Base-by-base conservation (phyloP, 2,113 vertebrate genomes). In the Heliornis fulica region DNA sequence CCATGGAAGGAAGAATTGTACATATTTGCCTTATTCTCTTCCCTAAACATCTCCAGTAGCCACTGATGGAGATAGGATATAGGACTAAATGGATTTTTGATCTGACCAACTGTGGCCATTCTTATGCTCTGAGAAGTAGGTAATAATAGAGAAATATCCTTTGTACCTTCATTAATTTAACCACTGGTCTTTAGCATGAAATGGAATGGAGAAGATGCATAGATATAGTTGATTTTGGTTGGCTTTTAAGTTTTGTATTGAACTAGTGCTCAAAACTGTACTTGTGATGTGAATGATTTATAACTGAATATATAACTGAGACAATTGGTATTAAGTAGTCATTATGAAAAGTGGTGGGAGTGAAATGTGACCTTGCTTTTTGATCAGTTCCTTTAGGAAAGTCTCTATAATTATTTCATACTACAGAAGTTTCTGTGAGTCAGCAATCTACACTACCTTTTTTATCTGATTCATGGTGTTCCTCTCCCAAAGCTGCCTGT, bases 211-310 rank as follows among this genome's bases (percentile, higher is more conserved):
- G 48, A 61, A 71, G 54, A 87, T 93, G 10, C 88, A 86, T 81
- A 90, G 45, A 80, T 80, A 34, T 2, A 63, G 83, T 60, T 90
- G 85, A 54, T 83, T 92, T 88, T 81, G 85, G 36, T 28, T 94
- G 51, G 71, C 60, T 86, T 93, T 88, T 88, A 95, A 66, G 85
- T 83, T 96, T 63, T 25, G 15, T 80, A 41, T 91, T 90, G 86
- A 96, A 94, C 68, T 70, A 70, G 17, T 11, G 51, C 68, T 88
- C 88, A 72, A 93, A 83, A 93, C 71, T 45, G 83, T 60, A 88
- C 54, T 91, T 94, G 83, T 89, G 76, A 75, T 81, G 48, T 66
- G 92, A 94, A 93, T 92, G 85, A 96, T 94, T 83, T 59, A 64
- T 83, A 86, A 80, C 90, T 1, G 4, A 78, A 94, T 63, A 92